Percentiles rank a stretch among this genome's conserved stretches.
Evolutionary conservation across 2,888 invertebrate species (phyloP).

Genomic region (Pterostichus niger): DNA sequence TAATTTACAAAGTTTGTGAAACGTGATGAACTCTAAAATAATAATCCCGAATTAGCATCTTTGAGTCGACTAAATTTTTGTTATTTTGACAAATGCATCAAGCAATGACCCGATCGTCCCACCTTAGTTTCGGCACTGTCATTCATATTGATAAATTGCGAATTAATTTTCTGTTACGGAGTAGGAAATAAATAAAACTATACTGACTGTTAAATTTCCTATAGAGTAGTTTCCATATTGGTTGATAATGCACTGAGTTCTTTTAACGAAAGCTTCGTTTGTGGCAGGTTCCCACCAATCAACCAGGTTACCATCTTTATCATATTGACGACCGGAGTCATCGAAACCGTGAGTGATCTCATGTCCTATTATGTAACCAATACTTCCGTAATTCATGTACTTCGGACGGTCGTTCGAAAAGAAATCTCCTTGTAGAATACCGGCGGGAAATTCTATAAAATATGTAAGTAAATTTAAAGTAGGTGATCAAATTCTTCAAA

Average conservation of each 20-base stretch:
- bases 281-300: conserved; percentile 96
- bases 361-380: conserved; percentile 94
- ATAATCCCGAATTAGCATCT: no score
- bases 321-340: conserved; percentile 94
- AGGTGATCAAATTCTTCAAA: no score
- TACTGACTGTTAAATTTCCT: conserved; percentile 87
- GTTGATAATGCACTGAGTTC: conserved; percentile 93
- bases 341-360: conserved; percentile 96
- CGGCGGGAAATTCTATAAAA: conserved; percentile 92
- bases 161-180: not conserved
- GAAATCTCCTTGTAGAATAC: conserved; percentile 94
- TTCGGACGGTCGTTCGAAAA: conserved; percentile 92
- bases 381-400: conserved; percentile 95
- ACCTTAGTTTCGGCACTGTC: no score
- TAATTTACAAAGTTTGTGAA: no score
- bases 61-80: no score
- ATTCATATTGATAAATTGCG: no score
- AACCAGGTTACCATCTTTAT: conserved; percentile 92
- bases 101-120: no score
- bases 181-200: conserved; percentile 70
- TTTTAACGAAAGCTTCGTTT: conserved; percentile 89
- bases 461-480: not conserved
- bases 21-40: no score
- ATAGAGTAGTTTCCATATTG: conserved; percentile 96
- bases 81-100: no score